Conservation (phyloP, 2,888 invertebrate genomes). For the Epirrita christyi region DNA sequence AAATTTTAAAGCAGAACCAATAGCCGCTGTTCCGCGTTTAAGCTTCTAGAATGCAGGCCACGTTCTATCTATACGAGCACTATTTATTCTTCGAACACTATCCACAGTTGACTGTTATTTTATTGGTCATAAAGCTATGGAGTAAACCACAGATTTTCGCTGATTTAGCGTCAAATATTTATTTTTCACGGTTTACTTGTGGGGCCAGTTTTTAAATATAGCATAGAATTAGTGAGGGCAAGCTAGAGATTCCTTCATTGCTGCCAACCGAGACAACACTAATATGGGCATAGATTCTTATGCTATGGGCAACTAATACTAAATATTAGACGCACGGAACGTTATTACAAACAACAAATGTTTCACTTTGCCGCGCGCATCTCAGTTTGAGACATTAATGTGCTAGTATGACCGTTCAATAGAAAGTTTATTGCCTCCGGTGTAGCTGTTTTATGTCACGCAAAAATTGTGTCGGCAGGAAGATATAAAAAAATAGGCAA, state of each 20-base stretch:
- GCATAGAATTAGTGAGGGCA: slow-evolving; percentile 57
- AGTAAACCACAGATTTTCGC: slow-evolving; percentile 75
- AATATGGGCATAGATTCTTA: too few relatives aligned
- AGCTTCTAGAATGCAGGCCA: slow-evolving; percentile 69
- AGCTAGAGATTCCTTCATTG: slow-evolving; percentile 53
- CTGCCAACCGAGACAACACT: slow-evolving; percentile 44
- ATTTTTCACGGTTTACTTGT: slow-evolving; percentile 76
- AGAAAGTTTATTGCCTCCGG: slow-evolving; percentile 74
- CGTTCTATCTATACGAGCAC: slow-evolving; percentile 52
- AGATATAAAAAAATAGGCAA: slow-evolving; percentile 45
- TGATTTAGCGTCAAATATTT: slow-evolving; percentile 80
- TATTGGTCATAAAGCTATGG: slow-evolving; percentile 77
- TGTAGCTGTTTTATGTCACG: slow-evolving; percentile 50
- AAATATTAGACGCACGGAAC: slow-evolving; percentile 28
- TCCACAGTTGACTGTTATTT: slow-evolving; percentile 79
- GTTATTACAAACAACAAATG: slow-evolving; percentile 50
- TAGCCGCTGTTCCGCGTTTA: slow-evolving; percentile 57
- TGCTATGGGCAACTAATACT: not conserved
- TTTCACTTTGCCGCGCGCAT: slow-evolving; percentile 46
- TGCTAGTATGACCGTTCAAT: slow-evolving; percentile 58
- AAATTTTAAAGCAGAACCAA: slow-evolving; percentile 64
- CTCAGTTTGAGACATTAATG: slow-evolving; percentile 59
- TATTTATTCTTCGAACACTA: slow-evolving; percentile 73
- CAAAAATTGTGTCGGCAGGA: slow-evolving; percentile 57
- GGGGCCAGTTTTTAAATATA: slow-evolving; percentile 64